Base-by-base conservation (phyloP, 2,888 invertebrate genomes). In the Pandemis cinnamomeana region DNA sequence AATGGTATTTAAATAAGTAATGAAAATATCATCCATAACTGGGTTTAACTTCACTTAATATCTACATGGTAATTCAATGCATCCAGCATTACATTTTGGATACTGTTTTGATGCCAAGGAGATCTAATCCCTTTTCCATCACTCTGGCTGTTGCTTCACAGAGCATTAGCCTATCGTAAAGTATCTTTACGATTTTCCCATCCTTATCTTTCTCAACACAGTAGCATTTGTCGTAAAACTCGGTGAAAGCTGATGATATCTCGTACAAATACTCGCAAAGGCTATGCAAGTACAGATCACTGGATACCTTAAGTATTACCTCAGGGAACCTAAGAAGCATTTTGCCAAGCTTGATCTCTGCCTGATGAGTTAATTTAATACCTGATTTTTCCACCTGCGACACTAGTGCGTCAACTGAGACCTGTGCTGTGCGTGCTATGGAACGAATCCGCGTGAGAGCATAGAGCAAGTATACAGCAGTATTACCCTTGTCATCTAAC, bases 401-500 rank as follows among this genome's bases (percentile, higher is more conserved):
- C 77, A 93, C 86, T 58, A 98, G 89, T 77, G 96, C 94, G 20
- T 96, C 95, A 10, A 92, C 84, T 0, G 95, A 94, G 41, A 97
- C 87, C 78, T 97, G 96, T 2, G 97, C 97, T 77, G 95, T 97
- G 64, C 98, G 95, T 3, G 97, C 97, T 81, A 98, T 98, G 0
- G 98, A 99, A 84, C 97, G 96, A 79, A 99, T 99, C 58, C 99
- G 95, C 10, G 99, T 99, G 80, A 98, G 96, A 0, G 99, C 98
- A 89, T 99, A 99, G 7, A 99, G 91, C 69, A 99, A 94, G 87
- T 99, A 99, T 0, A 99, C 99, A 0, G 99, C 99, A 0, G 99
- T 99, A 88, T 99, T 99, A 10, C 99, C 99, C 87, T 98, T 97
- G 88, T 99, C 99, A 85, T 99, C 99, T 78, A 99, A 95, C 99